These are phyloP conservation scores for Oncorhynchus kisutch DNA, from an alignment of 2,113 vertebrate genomes.

Conservation along the genomic window DNA sequence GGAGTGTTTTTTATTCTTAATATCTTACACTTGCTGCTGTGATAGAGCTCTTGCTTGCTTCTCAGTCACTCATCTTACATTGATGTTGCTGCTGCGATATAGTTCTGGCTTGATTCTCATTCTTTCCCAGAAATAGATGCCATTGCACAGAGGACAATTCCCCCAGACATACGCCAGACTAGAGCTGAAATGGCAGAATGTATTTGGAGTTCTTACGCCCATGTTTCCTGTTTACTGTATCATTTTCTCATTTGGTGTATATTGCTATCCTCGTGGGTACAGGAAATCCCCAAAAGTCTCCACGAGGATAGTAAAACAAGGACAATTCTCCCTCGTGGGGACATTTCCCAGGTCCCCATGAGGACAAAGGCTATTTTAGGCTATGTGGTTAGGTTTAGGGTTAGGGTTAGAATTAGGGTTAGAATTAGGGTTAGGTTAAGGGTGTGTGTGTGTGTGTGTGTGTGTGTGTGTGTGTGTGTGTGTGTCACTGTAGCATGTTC, in stretches of 20 bases:
- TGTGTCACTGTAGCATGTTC: conserved; percentile 40
- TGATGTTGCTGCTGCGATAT: conserved; percentile 22
- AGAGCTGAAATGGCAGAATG: conserved; percentile 60
- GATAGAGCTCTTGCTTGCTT: conserved; percentile 46
- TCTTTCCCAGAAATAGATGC: conserved; percentile 62
- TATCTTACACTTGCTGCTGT: neutral
- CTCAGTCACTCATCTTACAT: conserved; percentile 29
- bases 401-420: no score
- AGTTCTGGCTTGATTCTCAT: conserved; percentile 46
- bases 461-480: neutral
- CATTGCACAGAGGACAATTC: conserved; percentile 31
- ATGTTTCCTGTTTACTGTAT: conserved; percentile 71
- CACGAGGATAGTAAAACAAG: conserved; percentile 54
- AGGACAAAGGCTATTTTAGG: no score
- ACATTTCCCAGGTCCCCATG: no score
- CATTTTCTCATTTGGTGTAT: conserved; percentile 54
- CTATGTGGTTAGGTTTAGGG: no score
- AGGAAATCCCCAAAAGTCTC: no score
- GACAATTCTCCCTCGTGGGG: no score
- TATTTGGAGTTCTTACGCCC: conserved; percentile 65
- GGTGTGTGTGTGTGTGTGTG: no score
- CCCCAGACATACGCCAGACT: conserved; percentile 24
- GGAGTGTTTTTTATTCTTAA: neutral
- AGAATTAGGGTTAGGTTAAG: no score
- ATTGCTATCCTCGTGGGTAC: no score